Base-by-base conservation (phyloP, 1,140 invertebrate species). In the Conus betulinus region DNA sequence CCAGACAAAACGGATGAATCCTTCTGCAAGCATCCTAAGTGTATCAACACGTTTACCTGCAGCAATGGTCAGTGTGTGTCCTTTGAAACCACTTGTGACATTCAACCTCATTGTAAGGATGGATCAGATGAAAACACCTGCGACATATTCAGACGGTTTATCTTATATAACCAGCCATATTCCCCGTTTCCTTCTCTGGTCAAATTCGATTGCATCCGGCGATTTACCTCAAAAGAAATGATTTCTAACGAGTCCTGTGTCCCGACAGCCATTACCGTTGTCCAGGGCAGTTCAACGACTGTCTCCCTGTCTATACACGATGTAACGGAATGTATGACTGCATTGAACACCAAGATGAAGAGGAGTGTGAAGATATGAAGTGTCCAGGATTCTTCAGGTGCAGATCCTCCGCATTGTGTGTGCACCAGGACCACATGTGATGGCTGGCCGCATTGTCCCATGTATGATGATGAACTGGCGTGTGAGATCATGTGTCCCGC, bases 251-350 rank as follows among this genome's bases (percentile, higher is more conserved):
- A 74, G 20, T 20, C 17, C 17, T 74, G 71, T n/a, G 71, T n/a
- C 71, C 71, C 23, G 17, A n/a, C 20, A 74, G 20, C n/a, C 71
- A 74, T 6, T 74, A 2, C 4, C 60, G 71, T 52, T 88, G 87
- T 55, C 5, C 27, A 4, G n/a, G 78, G 27, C 67, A 71, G 17
- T 86, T 63, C 60, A 63, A 4, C 4, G 60, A 82, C 52, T 83
- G 84, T 39, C 79, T 87, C 8, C 88, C 85, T 52, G 25, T 87
- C 20, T 87, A 88, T 23, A 84, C 83, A 83, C 84, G 87, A 71
- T 88, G 87, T 23, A 88, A 88, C 82, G 87, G 87, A 23, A 25
- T 84, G 63, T 17, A 63, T 20, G 87, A 88, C 82, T 88, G 87
- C 27, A 81, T 81, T 6, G n/a, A 84, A 13, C 63, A 63, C 15